Evolutionary conservation across 2,797 vertebrate species (phyloP).

Genomic region (Pogonophryne albipinna): DNA sequence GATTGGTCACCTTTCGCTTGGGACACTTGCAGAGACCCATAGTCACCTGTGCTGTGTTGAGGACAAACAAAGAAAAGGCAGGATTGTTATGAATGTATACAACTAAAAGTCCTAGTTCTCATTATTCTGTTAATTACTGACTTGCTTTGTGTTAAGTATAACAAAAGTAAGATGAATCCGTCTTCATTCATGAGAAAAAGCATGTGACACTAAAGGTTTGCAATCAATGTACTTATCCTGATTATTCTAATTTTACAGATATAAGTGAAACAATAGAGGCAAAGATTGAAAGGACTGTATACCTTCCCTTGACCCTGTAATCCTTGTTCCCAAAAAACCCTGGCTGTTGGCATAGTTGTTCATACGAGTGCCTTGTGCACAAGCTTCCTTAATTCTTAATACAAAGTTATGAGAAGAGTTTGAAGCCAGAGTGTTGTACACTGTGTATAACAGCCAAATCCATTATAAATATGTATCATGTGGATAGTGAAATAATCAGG

Average conservation of each 20-base stretch:
- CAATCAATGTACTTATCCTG: not conserved
- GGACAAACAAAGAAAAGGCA: slow-evolving; percentile 19
- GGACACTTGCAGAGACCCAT: slow-evolving; percentile 98
- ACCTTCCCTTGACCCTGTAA: not conserved
- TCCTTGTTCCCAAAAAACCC: not conserved
- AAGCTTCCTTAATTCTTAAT: not conserved
- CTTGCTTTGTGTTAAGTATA: not conserved
- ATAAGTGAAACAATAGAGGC: not conserved
- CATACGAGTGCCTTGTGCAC: not conserved
- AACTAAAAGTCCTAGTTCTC: not conserved
- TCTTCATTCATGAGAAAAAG: slow-evolving; percentile 7
- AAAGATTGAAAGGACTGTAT: not conserved
- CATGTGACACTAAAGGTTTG: not conserved
- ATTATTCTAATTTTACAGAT: not conserved
- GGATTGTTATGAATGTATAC: not conserved
- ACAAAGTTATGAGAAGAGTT: not conserved
- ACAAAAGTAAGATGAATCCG: not conserved
- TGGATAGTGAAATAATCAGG: not conserved
- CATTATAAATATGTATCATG: not conserved
- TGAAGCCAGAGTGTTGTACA: not conserved
- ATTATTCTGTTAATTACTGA: not conserved
- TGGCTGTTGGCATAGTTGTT: not conserved
- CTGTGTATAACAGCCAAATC: not conserved
- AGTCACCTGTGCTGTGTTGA: slow-evolving; percentile 43
- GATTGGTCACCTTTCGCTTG: slow-evolving; percentile 94